Evolutionary conservation across 2,113 vertebrate genomes (phyloP).

Genomic region (Paratilapia polleni): DNA sequence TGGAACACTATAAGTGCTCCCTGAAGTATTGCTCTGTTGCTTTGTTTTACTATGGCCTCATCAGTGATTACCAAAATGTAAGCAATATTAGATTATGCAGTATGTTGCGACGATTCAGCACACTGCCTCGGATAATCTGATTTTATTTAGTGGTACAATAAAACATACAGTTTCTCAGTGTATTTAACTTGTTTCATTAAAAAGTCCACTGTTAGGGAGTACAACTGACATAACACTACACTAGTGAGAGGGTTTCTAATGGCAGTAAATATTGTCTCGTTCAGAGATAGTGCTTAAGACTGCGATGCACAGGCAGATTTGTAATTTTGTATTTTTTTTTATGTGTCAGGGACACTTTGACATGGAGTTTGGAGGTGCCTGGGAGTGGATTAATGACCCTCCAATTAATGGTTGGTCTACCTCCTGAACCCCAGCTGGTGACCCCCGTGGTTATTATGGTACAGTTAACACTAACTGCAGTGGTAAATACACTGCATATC

Average conservation of each 20-base stretch:
- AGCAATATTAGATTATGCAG: background rate
- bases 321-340: background rate
- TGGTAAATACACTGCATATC: too few species aligned
- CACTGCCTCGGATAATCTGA: background rate
- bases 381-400: too few species aligned
- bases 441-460: too few species aligned
- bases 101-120: background rate
- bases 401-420: too few species aligned
- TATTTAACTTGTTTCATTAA: constrained; percentile 1
- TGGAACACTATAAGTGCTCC: background rate
- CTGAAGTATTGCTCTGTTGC: background rate
- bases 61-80: constrained; percentile 2
- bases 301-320: background rate
- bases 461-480: too few species aligned
- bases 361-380: too few species aligned
- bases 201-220: background rate
- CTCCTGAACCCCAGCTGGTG: too few species aligned
- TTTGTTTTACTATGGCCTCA: background rate
- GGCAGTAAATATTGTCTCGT: background rate
- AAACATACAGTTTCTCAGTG: background rate
- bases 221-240: background rate
- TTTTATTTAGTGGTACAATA: background rate
- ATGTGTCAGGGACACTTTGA: too few species aligned
- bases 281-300: background rate
- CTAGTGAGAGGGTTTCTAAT: background rate